phyloP scores from a whole-genome alignment of 2,113 vertebrate species.

The Phalacrocorax brasilianus region DNA sequence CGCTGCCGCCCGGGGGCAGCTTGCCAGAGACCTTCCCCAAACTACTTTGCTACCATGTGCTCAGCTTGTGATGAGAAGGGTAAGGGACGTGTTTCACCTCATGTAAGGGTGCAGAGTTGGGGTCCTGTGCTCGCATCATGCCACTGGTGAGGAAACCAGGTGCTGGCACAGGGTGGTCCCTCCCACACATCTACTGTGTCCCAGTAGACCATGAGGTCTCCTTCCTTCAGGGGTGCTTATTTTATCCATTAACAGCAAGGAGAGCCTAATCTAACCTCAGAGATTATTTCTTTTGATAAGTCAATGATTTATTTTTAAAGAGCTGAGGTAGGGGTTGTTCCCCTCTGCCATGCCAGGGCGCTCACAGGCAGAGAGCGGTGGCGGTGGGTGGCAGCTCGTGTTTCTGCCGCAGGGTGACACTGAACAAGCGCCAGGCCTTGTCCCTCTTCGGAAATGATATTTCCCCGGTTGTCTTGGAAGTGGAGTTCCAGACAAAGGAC shows the following conservation, averaged over 20 bases:
- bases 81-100: accelerated
- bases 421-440: constrained; percentile 15
- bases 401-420: not conserved
- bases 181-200: not conserved
- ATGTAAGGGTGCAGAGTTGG: accelerated
- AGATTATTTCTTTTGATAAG: not conserved
- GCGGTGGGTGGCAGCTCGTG: not conserved
- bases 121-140: accelerated
- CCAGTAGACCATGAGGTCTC: not conserved
- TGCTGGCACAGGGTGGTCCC: accelerated
- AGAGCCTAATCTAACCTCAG: not conserved
- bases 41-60: accelerated
- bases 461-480: not conserved
- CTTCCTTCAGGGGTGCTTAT: not conserved
- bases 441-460: constrained; percentile 27
- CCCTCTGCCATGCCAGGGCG: accelerated
- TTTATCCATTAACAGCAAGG: not conserved
- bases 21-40: accelerated
- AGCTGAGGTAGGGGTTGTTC: not conserved
- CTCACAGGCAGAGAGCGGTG: accelerated
- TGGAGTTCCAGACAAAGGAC: constrained; percentile 49
- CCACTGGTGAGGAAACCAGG: not conserved
- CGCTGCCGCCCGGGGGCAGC: accelerated
- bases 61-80: not conserved
- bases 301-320: not conserved